A percentile compares a stretch with the other conserved stretches of the same genome.
phyloP scores from a whole-genome alignment of 2,113 vertebrate genomes.

The Pelecanus crispus region DNA sequence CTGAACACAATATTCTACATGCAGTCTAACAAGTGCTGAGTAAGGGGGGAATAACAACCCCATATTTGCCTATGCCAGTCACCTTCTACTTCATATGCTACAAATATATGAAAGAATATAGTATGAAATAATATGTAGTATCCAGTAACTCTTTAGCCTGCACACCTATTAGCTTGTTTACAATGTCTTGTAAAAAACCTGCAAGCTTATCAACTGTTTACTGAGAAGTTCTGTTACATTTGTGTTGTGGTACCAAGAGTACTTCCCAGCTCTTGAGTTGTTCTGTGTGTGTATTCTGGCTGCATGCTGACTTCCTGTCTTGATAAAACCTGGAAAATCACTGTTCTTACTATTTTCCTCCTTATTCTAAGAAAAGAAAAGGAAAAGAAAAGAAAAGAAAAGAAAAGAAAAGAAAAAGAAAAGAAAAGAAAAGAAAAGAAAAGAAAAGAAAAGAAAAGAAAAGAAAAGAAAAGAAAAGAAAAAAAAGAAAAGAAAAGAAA shows the following conservation, averaged over 20 bases:
- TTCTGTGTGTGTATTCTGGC: neutral
- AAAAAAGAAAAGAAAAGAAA: neutral
- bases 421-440: neutral
- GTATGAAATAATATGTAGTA: neutral
- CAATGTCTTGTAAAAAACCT: neutral
- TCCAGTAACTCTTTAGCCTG: neutral
- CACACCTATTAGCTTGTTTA: neutral
- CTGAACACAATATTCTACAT: neutral
- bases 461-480: neutral
- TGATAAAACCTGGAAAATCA: neutral
- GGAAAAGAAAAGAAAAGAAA: neutral
- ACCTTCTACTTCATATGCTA: neutral
- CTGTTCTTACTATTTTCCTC: neutral
- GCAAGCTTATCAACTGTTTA: neutral
- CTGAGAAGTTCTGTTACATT: neutral
- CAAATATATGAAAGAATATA: neutral
- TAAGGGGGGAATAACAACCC: neutral
- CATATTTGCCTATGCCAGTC: neutral
- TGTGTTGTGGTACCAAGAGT: neutral
- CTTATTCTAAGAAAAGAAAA: neutral
- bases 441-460: neutral
- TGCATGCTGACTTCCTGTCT: neutral
- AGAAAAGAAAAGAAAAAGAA: neutral
- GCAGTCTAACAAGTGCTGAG: neutral
- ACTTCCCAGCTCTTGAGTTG: neutral